Evolutionary conservation across 2,113 vertebrate species (phyloP), one percentile per base, ranked within the genome.

Genomic region (Uria lomvia): DNA sequence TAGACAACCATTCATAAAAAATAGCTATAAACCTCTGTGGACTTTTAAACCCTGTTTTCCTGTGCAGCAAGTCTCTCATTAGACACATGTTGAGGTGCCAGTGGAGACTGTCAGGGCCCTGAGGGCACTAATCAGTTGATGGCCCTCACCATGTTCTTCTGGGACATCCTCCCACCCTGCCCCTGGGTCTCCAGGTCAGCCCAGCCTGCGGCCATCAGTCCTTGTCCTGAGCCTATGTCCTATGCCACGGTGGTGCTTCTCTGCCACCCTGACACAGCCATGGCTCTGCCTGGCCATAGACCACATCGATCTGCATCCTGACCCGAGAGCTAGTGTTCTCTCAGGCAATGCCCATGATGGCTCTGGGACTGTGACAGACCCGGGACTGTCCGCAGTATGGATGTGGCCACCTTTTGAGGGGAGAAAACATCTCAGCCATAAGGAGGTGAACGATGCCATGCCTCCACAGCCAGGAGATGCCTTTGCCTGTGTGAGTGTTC

Each of bases 261-360:
- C 12, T 34, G 17, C 21, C 0, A 0, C 11, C 7, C 13, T 55
- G 27, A 20, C 32, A 21, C 60, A 74, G 36, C 45, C 1, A 0
- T 19, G 53, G 18, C 62, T 75, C 8, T 60, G 18, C 12, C 12
- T n/a, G 24, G 6, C 20, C 3, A 0, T 23, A 22, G 45, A 49
- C 17, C n/a, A 19, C 26, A 43, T 2, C 0, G 1, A 49, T 65
- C 43, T 29, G 9, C 3, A 0, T 38, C 15, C 47, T 49, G 30
- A 55, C 52, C 5, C 24, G 11, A 20, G 19, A 56, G 22, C 27
- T 34, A 58, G 6, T 2, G 4, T 50, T 75, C 30, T 65, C 7
- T 55, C 14, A n/a, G 32, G 14, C 12, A n/a, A 22, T 32, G 34
- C 12, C 56, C 8, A 4, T 26, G 36, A 32, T 7, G 14, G 14